A percentile compares a stretch with the other conserved stretches of the same genome.
Conservation (phyloP, 1,140 invertebrate genomes). For the Pectinophora gossypiella region DNA sequence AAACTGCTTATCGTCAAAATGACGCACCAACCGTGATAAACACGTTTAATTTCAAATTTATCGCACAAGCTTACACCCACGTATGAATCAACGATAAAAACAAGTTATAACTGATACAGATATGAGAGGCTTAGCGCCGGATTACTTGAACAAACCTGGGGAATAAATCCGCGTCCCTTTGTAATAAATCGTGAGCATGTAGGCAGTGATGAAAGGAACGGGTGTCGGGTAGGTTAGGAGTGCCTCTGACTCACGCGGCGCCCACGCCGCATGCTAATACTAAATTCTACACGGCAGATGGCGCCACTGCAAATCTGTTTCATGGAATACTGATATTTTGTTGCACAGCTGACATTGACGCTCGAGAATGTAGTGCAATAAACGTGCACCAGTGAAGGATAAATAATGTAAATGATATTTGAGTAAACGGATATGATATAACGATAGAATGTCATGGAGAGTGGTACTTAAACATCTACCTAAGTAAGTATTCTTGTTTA, state of each 20-base stretch:
- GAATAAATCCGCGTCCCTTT: background rate
- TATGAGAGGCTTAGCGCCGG: background rate
- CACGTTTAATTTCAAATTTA: background rate
- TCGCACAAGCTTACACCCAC: background rate
- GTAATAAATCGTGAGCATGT: background rate
- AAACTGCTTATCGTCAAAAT: too few species aligned
- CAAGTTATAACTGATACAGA: background rate
- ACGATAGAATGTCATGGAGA: too few species aligned
- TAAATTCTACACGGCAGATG: constrained; percentile 42
- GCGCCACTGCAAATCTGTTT: constrained; percentile 14
- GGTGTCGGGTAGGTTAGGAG: constrained; percentile 44
- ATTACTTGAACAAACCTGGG: background rate
- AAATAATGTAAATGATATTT: too few species aligned
- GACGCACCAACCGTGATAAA: too few species aligned
- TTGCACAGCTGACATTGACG: too few species aligned
- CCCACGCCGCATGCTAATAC: constrained; percentile 32
- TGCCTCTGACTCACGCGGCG: constrained; percentile 53
- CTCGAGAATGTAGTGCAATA: too few species aligned
- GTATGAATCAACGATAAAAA: background rate
- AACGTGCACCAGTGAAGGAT: too few species aligned
- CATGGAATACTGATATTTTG: background rate
- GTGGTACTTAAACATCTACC: too few species aligned
- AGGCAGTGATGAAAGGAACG: constrained; percentile 29
- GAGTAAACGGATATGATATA: too few species aligned
- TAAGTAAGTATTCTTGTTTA: too few species aligned